Conservation (phyloP, 2,113 vertebrate genomes). For the Erythrolamprus reginae region DNA sequence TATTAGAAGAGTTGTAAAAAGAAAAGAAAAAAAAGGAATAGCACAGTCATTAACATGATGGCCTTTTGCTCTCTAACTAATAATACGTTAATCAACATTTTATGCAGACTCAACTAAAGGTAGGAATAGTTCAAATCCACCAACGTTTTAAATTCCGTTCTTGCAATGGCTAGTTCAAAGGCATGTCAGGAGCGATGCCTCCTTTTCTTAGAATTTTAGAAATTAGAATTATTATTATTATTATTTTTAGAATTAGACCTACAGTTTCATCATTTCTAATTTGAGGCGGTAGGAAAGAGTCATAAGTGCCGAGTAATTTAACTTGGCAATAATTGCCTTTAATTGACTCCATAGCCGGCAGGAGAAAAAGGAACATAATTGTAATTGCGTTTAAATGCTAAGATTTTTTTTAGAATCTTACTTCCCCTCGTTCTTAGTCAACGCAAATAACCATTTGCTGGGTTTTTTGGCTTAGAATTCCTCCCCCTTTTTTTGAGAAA, state of each 20-base stretch:
- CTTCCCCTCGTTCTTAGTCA: neutral
- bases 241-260: neutral
- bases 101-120: neutral
- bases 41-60: neutral
- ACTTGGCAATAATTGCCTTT: conserved; percentile 36
- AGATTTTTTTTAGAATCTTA: neutral
- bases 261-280: neutral
- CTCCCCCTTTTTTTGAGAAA: fast-evolving
- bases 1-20: neutral
- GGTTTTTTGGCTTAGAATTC: fast-evolving
- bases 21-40: neutral
- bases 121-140: neutral
- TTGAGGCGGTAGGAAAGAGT: conserved; percentile 13
- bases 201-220: neutral
- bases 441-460: fast-evolving
- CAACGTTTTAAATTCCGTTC: neutral
- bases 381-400: conserved; percentile 48
- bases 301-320: conserved; percentile 36
- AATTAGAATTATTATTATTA: neutral
- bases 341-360: conserved; percentile 6
- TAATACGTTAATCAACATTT: neutral
- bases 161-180: neutral
- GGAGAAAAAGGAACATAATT: conserved; percentile 27
- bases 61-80: neutral
- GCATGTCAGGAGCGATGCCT: neutral